Percentiles rank a stretch among this genome's conserved stretches.
Conservation (phyloP, 2,113 vertebrate species). For the Tachycineta bicolor region DNA sequence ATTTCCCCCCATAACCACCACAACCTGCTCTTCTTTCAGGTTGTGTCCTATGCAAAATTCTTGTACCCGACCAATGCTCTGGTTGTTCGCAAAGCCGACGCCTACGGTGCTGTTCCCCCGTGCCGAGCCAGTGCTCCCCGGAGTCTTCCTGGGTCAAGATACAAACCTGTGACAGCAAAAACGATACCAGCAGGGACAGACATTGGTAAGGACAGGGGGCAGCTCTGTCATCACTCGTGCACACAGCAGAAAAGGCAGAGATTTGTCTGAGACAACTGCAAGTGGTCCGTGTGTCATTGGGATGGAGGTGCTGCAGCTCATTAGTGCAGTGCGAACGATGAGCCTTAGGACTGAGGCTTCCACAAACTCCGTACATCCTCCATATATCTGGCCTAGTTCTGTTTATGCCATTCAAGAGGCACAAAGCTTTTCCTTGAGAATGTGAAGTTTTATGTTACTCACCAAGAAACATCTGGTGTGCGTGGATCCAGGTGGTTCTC, state of each 20-base stretch:
- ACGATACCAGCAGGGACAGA: conserved; percentile 81
- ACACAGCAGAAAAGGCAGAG: not conserved
- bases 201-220: conserved; percentile 75
- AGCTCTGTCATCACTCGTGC: not conserved
- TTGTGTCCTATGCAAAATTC: conserved; percentile 96
- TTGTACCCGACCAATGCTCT: conserved; percentile 93
- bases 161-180: conserved; percentile 76
- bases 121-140: conserved; percentile 76
- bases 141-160: conserved; percentile 77
- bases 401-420: not conserved
- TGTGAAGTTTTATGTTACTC: not conserved
- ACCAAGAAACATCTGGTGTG: not conserved
- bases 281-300: rapidly evolving
- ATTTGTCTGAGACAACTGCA: not conserved
- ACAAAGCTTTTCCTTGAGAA: not conserved
- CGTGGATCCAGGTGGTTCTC: not conserved
- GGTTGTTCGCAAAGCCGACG: conserved; percentile 83
- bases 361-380: not conserved
- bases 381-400: not conserved
- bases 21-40: conserved; percentile 69
- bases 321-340: not conserved
- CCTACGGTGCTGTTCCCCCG: conserved; percentile 69
- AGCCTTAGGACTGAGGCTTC: not conserved
- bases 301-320: not conserved
- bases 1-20: not conserved